Base-by-base conservation (phyloP, 2,113 vertebrate species). In the Carassius auratus region DNA sequence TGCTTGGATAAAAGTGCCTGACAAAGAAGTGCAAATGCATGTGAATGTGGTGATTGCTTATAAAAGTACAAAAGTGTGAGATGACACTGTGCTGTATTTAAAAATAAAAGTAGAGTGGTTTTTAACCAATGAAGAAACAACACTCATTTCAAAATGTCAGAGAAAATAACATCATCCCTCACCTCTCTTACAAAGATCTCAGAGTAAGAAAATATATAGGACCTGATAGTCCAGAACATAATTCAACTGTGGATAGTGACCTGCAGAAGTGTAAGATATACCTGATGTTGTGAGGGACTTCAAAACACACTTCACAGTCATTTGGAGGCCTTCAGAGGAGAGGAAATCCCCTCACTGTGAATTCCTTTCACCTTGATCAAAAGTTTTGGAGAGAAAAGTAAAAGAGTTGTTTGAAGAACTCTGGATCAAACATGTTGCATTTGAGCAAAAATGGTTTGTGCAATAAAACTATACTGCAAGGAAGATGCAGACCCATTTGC, bases 291-390 rank as follows among this genome's bases (percentile, higher is more conserved):
- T 68, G 5, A 68, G 6, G 26, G 30, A 36, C 30, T 68, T 68
- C 30, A 69, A 69, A 92, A 92, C 92, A 93, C 91, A 92, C 93
- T 94, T 89, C 93, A 90, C 91, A 93, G 90, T 91, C 90, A 93
- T 92, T 62, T 89, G 89, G 89, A 92, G 91, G 86, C 90, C 90
- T 92, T 90, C 89, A 91, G 91, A 92, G 90, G 90, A 86, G 84
- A 92, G 90, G 94, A 95, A 95, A 94, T 93, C 93, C 94, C 94
- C 92, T 88, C 89, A 87, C 88, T 85, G 55, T 86, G 85, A 89
- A 90, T 84, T 87, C 88, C 89, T 90, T 91, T 92, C 89, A 62
- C 19, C 36, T 10, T 83, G 78, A 69, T 71, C 48, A 33, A 17
- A 85, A 68, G 62, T 73, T 8, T 15, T 64, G 9, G 45, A 74